Evolutionary conservation across 2,113 vertebrate genomes (phyloP), one percentile per base, ranked within the genome.

Genomic region (Edolisoma coerulescens): DNA sequence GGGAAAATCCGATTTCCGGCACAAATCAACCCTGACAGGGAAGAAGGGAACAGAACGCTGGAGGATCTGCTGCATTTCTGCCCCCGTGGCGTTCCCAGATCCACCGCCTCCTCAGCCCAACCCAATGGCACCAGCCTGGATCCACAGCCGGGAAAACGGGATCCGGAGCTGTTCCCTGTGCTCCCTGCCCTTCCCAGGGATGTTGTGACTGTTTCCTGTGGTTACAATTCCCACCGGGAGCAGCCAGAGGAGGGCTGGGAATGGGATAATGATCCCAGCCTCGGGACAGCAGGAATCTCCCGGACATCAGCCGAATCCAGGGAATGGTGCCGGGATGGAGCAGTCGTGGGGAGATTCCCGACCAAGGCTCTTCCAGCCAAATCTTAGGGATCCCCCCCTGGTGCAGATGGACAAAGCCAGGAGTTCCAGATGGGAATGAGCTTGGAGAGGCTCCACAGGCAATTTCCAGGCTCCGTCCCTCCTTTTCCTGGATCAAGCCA

Each of bases 311-410:
- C 9, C 2, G 15, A 32, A 85, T 63, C 4, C 45, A 20, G 45
- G 21, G 19, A 33, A n/a, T 10, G 28, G 22, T 0, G 2, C 22
- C 2, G 3, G 47, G 42, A 20, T 13, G 74, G 41, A 32, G 47
- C 27, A 26, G 41, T 16, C 1, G 6, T 1, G 16, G 41, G 63
- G 27, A 45, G 21, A 39, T 47, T 3, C 21, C 61, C 5, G 3
- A 9, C 2, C 4, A 2, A 59, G 79, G 45, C 15, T 26, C 14
- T 59, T 39, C 35, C 16, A 11, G 20, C 3, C 1, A 2, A 44
- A 49, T 8, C 16, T 8, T 3, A 0, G 7, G 50, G 69, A 22
- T 39, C 9, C 1, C 3, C 20, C 4, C 2, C 5, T 0, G 0
- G 20, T 24, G 42, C 16, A 13, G 50, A 35, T 1, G 4, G 53